These are phyloP conservation scores for Portevinia maculata DNA, from an alignment of 2,888 invertebrate genomes.

Conservation along the genomic window DNA sequence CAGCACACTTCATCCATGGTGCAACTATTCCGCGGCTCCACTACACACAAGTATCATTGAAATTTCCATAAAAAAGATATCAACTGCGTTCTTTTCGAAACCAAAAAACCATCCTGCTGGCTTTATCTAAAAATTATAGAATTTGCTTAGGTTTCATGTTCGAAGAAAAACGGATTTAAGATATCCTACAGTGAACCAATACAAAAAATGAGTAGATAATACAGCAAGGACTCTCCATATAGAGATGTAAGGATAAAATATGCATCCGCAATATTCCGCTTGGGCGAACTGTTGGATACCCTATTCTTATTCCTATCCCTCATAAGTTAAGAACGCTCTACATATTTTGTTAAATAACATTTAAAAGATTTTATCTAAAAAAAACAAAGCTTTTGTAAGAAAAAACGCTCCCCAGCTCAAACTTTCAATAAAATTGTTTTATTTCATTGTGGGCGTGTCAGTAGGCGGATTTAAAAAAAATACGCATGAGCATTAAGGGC, in stretches of 20 bases:
- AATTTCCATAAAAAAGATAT: constrained; percentile 61
- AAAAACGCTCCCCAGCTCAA: no score
- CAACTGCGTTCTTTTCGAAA: constrained; percentile 17
- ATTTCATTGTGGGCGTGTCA: no score
- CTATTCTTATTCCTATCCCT: no score
- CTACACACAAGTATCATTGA: constrained; percentile 12
- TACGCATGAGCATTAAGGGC: no score
- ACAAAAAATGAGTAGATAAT: constrained; percentile 17
- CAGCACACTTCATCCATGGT: constrained; percentile 34
- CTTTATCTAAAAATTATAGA: constrained; percentile 20
- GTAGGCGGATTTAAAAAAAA: no score
- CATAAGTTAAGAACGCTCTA: no score
- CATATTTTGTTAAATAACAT: no score
- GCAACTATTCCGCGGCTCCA: constrained; percentile 21
- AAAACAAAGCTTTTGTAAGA: no score
- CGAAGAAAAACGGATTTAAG: constrained; percentile 7
- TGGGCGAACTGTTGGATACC: no score
- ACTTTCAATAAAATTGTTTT: no score
- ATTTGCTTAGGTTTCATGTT: constrained; percentile 14
- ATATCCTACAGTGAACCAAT: no score
- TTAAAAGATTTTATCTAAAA: no score
- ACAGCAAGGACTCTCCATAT: not conserved
- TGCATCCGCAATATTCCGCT: constrained; percentile 28
- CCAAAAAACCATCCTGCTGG: constrained; percentile 16
- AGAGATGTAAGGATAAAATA: constrained; percentile 7